Conservation (phyloP, 2,888 invertebrate genomes). For the Leptinotarsa juncta region DNA sequence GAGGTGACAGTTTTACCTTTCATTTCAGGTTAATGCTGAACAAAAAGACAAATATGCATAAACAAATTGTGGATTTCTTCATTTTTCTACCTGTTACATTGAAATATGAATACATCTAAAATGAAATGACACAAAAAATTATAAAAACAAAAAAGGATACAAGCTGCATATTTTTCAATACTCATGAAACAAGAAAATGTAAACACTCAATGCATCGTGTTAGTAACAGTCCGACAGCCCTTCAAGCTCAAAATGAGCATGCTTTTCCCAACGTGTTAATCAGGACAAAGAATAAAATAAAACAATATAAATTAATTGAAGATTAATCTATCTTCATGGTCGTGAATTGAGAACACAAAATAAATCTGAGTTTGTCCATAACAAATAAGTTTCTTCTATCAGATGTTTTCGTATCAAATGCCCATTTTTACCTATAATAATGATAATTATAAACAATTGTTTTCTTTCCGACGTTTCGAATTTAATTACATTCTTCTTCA, state of each 20-base stretch:
- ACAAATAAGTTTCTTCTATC: no score
- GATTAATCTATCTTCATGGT: not conserved
- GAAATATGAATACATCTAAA: slow-evolving; percentile 21
- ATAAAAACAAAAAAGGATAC: slow-evolving; percentile 48
- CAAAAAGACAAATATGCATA: not conserved
- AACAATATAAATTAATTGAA: not conserved
- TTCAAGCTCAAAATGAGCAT: slow-evolving; percentile 47
- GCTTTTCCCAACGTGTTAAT: slow-evolving; percentile 39
- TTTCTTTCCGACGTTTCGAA: no score
- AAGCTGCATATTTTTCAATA: slow-evolving; percentile 29
- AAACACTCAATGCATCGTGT: slow-evolving; percentile 50
- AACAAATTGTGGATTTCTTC: not conserved
- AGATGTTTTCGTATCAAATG: no score
- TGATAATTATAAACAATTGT: no score
- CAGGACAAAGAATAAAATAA: slow-evolving; percentile 19
- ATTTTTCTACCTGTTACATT: slow-evolving; percentile 12
- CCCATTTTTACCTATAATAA: no score
- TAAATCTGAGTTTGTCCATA: no score
- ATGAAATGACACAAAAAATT: slow-evolving; percentile 35
- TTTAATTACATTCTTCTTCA: no score
- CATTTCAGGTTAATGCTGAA: no score
- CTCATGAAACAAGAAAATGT: slow-evolving; percentile 14
- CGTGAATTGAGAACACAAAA: slow-evolving; percentile 1
- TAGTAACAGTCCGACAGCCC: slow-evolving; percentile 54
- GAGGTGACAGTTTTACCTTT: no score